Evolutionary conservation across 2,888 invertebrate genomes (phyloP).

Genomic region (Steromphala cineraria): DNA sequence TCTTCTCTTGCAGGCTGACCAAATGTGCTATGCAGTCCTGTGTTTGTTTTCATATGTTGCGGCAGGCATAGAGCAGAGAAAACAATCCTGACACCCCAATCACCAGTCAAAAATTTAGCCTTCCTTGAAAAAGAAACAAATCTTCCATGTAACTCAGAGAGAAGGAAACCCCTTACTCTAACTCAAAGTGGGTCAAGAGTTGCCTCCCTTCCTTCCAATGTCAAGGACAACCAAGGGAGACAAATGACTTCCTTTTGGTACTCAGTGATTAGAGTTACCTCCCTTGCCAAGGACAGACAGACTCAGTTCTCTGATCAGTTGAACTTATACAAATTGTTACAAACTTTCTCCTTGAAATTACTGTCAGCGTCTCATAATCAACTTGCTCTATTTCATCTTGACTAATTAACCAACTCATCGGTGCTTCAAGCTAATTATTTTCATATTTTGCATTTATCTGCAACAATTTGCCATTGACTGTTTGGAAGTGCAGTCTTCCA

Average conservation of each 20-base stretch:
- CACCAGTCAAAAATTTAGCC: constrained; percentile 11
- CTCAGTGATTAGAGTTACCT: not conserved
- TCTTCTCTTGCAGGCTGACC: constrained; percentile 87
- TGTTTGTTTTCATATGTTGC: constrained; percentile 99
- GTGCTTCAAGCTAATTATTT: not conserved
- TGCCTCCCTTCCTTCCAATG: no score
- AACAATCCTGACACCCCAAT: constrained; percentile 46
- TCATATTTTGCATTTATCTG: not conserved
- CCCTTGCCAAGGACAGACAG: not conserved
- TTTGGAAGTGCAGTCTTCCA: not conserved
- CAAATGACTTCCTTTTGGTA: no score
- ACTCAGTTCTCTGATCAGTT: not conserved
- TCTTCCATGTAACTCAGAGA: not conserved
- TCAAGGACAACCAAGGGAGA: no score
- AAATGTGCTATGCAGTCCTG: constrained; percentile 98
- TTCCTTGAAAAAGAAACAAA: not conserved
- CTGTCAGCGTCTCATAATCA: no score
- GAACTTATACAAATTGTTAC: not conserved
- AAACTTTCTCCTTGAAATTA: no score
- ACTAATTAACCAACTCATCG: not conserved
- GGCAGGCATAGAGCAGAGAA: constrained; percentile 78
- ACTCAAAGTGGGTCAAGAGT: no score
- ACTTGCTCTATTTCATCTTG: not conserved
- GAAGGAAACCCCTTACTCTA: no score
- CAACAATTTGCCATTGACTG: not conserved